phyloP scores from a whole-genome alignment of 2,113 vertebrate genomes.

The Brevimyrus niger region DNA sequence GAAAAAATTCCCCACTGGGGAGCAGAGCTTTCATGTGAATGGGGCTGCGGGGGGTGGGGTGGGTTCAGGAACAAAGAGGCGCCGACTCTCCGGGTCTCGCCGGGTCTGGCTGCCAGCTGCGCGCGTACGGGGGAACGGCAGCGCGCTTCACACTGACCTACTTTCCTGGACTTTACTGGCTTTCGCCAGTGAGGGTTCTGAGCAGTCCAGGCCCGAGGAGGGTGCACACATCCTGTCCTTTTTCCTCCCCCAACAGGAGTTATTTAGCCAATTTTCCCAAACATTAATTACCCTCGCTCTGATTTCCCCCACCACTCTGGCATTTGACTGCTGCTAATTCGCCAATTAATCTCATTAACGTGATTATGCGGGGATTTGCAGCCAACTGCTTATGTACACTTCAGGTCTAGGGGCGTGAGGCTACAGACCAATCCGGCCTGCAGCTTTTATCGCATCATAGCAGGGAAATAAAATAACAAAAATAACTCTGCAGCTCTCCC shows the following conservation, averaged over 20 bases:
- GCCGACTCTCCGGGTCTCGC: not conserved
- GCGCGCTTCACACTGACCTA: conserved; percentile 13
- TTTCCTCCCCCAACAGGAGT: conserved; percentile 8
- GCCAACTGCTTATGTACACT: conserved; percentile 65
- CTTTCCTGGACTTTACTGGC: conserved; percentile 20
- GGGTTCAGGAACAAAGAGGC: conserved; percentile 7
- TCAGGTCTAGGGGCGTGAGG: conserved; percentile 46
- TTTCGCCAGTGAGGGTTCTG: not conserved
- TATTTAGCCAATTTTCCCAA: conserved; percentile 34
- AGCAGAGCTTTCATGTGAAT: not conserved
- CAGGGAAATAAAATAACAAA: conserved; percentile 13
- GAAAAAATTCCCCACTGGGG: not conserved
- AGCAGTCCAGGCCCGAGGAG: not conserved
- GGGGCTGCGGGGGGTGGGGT: not conserved
- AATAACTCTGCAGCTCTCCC: not conserved
- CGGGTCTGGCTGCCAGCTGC: conserved; percentile 9
- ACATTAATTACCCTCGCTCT: conserved; percentile 72
- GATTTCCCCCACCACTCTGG: conserved; percentile 65
- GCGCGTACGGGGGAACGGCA: not conserved
- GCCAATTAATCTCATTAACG: conserved; percentile 84
- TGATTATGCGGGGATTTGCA: conserved; percentile 75
- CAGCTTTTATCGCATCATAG: conserved; percentile 13
- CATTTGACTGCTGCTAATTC: conserved; percentile 81
- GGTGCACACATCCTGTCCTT: not conserved
- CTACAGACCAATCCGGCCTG: conserved; percentile 35